A percentile compares a stretch with the other conserved stretches of the same genome.
phyloP scores from a whole-genome alignment of 2,888 invertebrate genomes.

The Myopa tessellatipennis region DNA sequence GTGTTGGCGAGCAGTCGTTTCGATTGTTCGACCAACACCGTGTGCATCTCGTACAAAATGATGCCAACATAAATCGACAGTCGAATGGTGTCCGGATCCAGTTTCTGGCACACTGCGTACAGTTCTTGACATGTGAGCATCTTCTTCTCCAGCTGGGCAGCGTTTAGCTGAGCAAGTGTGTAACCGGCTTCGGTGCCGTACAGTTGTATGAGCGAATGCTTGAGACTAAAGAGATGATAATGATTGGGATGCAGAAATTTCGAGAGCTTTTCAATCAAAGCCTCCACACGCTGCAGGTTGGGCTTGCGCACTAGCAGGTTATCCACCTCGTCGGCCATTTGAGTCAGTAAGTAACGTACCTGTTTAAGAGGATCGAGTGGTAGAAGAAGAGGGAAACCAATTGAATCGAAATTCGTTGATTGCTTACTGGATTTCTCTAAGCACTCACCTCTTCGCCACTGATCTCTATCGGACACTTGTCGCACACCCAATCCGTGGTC shows the following conservation, averaged over 20 bases:
- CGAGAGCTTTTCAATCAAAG: conserved; percentile 76
- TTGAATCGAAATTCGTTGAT: not conserved
- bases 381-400: not conserved
- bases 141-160: conserved; percentile 75
- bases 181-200: conserved; percentile 79
- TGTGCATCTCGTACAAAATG: conserved; percentile 78
- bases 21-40: conserved; percentile 70
- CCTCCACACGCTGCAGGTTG: conserved; percentile 72
- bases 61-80: conserved; percentile 83
- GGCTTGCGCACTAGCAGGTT: conserved; percentile 71
- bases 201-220: conserved; percentile 84
- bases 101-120: conserved; percentile 72
- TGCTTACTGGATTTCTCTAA: not conserved
- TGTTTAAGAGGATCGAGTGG: conserved; percentile 40
- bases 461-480: conserved; percentile 76
- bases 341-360: conserved; percentile 73
- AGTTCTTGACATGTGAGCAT: conserved; percentile 76
- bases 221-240: conserved; percentile 83
- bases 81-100: conserved; percentile 81
- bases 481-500: conserved; percentile 82
- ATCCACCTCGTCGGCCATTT: conserved; percentile 83
- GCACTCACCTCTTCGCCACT: conserved; percentile 73
- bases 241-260: conserved; percentile 86
- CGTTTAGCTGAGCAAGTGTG: conserved; percentile 70
- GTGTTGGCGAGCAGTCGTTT: conserved; percentile 58